Evolutionary conservation across 2,113 vertebrate genomes (phyloP).

Genomic region (Petrocephalus microphthalmus): DNA sequence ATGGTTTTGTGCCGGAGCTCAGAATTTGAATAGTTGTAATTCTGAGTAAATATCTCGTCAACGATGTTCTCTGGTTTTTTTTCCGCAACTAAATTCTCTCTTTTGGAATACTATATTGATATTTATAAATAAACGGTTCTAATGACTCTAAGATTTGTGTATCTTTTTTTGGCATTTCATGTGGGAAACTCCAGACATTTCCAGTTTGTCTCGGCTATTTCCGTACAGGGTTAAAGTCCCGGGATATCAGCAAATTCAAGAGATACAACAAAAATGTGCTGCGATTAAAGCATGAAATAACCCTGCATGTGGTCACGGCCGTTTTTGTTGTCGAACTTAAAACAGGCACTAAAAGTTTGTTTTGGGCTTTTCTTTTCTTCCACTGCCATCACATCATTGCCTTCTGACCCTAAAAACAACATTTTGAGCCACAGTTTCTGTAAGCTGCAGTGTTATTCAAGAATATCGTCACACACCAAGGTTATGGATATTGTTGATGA

Average conservation of each 20-base stretch:
- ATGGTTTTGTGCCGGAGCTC: not conserved
- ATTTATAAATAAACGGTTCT: not conserved
- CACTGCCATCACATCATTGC: not conserved
- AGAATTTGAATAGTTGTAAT: not conserved
- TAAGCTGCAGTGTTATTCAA: not conserved
- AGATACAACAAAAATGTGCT: not conserved
- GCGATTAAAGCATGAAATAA: not conserved
- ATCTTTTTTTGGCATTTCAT: not conserved
- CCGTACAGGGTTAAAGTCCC: not conserved
- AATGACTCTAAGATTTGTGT: not conserved
- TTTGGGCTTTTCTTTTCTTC: not conserved
- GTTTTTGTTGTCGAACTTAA: not conserved
- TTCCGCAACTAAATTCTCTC: not conserved
- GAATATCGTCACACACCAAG: not conserved
- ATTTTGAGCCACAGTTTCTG: not conserved
- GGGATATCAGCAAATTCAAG: not conserved
- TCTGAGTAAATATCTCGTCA: not conserved
- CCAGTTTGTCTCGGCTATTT: not conserved
- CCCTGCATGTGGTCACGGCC: not conserved
- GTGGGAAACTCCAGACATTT: conserved; percentile 1
- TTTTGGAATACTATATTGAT: not conserved
- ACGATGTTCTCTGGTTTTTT: not conserved
- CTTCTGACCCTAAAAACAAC: not conserved
- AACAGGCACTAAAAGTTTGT: not conserved
- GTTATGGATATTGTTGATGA: not conserved